Evolutionary conservation across 1,140 invertebrate species (phyloP).

Genomic region (Rhopalosiphum maidis): DNA sequence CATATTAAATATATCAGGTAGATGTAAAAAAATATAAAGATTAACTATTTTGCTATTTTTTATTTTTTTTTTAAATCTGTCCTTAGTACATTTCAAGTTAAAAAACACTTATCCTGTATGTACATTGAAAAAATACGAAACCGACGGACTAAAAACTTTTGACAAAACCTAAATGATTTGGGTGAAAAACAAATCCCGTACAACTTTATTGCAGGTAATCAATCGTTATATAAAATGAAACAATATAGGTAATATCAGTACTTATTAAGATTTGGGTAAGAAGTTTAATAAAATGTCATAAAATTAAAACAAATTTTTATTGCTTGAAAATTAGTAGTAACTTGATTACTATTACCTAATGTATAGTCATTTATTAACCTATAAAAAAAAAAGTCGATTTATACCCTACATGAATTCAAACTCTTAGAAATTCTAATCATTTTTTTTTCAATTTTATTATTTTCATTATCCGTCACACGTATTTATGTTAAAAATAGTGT

Average conservation of each 20-base stretch:
- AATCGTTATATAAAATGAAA: neutral
- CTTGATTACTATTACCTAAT: neutral
- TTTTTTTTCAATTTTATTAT: neutral
- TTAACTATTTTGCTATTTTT: neutral
- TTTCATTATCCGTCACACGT: no score
- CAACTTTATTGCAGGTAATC: neutral
- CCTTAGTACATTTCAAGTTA: neutral
- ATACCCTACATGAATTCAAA: neutral
- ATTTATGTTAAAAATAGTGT: neutral
- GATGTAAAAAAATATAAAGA: neutral
- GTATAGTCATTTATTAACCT: no score
- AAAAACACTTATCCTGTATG: neutral
- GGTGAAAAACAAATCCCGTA: neutral
- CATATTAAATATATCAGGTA: neutral
- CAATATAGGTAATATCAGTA: neutral
- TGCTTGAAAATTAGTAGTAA: neutral
- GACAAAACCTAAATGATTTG: neutral
- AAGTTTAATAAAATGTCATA: neutral
- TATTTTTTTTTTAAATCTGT: neutral
- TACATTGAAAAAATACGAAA: neutral
- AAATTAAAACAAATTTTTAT: neutral
- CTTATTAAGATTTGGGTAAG: neutral
- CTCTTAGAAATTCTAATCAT: neutral
- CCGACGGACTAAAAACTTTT: neutral
- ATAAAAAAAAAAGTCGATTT: neutral